A percentile compares a stretch with the other conserved stretches of the same genome.
phyloP scores from a whole-genome alignment of 2,888 invertebrate species.

The Invenusta paracnida region DNA sequence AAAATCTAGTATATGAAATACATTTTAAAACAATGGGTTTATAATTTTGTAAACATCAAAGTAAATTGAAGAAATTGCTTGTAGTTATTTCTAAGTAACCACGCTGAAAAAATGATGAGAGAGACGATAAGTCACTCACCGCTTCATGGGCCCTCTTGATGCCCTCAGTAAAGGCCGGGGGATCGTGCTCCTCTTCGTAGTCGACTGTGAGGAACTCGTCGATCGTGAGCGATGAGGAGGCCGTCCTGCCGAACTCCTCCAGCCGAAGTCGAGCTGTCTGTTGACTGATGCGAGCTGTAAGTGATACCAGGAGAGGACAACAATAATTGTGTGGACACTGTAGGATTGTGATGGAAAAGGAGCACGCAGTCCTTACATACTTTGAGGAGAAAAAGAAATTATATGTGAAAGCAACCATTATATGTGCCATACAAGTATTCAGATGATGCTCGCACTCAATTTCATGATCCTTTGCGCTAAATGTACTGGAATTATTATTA shows the following conservation, averaged over 20 bases:
- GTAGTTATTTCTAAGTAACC: no score
- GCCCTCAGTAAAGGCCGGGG: slow-evolving; percentile 80
- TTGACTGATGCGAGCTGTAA: slow-evolving; percentile 39
- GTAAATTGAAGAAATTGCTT: no score
- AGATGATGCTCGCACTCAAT: no score
- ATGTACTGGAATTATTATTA: no score
- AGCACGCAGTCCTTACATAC: background rate
- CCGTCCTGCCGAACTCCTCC: slow-evolving; percentile 90
- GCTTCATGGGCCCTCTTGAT: slow-evolving; percentile 23
- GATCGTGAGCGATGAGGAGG: slow-evolving; percentile 83
- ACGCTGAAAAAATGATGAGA: no score
- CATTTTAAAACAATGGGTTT: no score
- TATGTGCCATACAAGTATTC: no score
- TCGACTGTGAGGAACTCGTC: slow-evolving; percentile 96
- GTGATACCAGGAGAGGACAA: background rate
- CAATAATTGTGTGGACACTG: background rate
- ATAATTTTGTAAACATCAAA: no score
- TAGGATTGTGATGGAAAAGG: background rate
- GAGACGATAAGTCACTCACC: no score
- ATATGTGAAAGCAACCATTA: no score
- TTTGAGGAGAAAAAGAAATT: background rate
- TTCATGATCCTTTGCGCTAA: no score
- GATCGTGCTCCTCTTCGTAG: slow-evolving; percentile 89
- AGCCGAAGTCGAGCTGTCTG: slow-evolving; percentile 59
- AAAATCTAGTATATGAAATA: no score